Evolutionary conservation across 2,888 invertebrate species (phyloP).

Genomic region (Crossocerus cetratus): DNA sequence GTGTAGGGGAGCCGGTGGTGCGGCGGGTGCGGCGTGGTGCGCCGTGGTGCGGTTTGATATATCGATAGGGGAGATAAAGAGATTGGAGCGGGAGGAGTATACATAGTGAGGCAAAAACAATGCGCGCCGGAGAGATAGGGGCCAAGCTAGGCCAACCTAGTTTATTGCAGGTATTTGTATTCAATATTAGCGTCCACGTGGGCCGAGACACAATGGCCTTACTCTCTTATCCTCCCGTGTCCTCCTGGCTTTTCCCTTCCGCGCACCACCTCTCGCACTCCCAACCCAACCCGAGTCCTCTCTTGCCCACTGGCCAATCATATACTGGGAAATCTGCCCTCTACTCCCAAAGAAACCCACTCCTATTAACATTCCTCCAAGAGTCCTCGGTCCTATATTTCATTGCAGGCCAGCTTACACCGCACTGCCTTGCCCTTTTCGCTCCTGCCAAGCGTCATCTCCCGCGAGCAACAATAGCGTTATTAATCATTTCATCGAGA

Average conservation of each 20-base stretch:
- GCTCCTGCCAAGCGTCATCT: too few species aligned
- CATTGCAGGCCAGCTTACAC: too few species aligned
- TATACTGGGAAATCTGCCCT: slow-evolving; percentile 33
- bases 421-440: too few species aligned
- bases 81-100: slow-evolving; percentile 8
- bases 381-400: too few species aligned
- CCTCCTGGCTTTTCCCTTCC: slow-evolving; percentile 47
- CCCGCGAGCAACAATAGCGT: not conserved
- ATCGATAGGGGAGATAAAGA: not conserved
- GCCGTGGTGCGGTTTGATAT: too few species aligned
- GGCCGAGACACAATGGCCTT: slow-evolving; percentile 69
- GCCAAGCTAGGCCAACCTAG: slow-evolving; percentile 49
- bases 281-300: too few species aligned
- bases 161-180: slow-evolving; percentile 66
- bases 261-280: slow-evolving; percentile 25
- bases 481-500: not conserved
- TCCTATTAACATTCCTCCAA: slow-evolving; percentile 13
- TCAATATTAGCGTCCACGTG: slow-evolving; percentile 70
- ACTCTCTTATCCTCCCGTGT: slow-evolving; percentile 58
- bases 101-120: slow-evolving; percentile 40
- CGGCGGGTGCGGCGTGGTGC: too few species aligned
- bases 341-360: not conserved
- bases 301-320: slow-evolving; percentile 15
- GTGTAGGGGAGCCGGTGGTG: too few species aligned
- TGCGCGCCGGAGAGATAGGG: slow-evolving; percentile 45